Percentiles rank a stretch among this genome's conserved stretches.
Evolutionary conservation across 2,797 vertebrate species (phyloP).

Genomic region (Tenualosa thibaudeaui): DNA sequence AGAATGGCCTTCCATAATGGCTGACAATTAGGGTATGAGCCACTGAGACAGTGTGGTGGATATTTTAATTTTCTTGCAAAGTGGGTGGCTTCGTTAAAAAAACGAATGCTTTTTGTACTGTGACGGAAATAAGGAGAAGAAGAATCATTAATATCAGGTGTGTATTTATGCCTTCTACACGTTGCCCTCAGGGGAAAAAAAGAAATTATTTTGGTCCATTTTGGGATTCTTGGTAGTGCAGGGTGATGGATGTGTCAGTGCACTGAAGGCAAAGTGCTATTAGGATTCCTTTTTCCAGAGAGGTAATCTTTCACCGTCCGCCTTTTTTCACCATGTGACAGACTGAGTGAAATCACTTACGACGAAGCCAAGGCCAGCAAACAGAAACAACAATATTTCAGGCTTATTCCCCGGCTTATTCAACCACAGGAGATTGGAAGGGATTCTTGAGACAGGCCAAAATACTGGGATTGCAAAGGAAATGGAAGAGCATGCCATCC

Average conservation of each 20-base stretch:
- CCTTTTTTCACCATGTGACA: background rate
- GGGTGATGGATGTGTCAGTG: background rate
- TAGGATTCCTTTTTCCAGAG: background rate
- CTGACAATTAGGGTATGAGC: background rate
- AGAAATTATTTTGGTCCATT: background rate
- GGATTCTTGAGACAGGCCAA: background rate
- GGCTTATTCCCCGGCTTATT: slow-evolving; percentile 8
- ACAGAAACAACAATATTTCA: slow-evolving; percentile 22
- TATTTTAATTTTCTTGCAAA: background rate
- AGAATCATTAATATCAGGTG: background rate
- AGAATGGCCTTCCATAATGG: background rate
- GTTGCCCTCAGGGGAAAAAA: background rate
- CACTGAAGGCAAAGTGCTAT: background rate
- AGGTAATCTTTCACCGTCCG: background rate
- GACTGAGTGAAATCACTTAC: background rate
- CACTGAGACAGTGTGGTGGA: background rate
- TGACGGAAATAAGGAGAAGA: background rate
- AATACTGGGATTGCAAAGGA: background rate
- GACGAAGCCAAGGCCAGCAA: background rate
- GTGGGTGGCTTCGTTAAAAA: background rate
- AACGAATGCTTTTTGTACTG: background rate
- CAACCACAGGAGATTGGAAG: background rate
- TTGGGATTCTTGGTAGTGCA: background rate
- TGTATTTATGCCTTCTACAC: background rate
- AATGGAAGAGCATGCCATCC: background rate